phyloP scores from a whole-genome alignment of 2,113 vertebrate species.

The Clarias gariepinus region DNA sequence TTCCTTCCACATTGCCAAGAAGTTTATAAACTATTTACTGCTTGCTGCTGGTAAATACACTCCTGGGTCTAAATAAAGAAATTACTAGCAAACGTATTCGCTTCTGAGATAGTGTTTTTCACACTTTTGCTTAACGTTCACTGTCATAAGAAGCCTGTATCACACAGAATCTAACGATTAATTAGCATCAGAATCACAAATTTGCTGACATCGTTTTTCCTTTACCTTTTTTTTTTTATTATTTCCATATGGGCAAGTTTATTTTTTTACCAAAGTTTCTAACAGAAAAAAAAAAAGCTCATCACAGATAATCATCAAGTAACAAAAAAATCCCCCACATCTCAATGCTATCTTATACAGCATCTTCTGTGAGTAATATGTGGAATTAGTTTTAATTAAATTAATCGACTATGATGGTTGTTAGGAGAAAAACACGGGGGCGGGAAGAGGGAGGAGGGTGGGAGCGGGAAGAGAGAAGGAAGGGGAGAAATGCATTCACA shows the following conservation, averaged over 20 bases:
- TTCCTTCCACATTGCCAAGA: neutral
- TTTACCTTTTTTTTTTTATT: slow-evolving; percentile 44
- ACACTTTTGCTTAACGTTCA: slow-evolving; percentile 3
- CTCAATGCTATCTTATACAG: slow-evolving; percentile 64
- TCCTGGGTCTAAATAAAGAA: neutral
- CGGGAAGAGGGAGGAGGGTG: slow-evolving; percentile 50
- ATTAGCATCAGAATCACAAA: slow-evolving; percentile 59
- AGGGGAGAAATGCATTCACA: slow-evolving; percentile 73
- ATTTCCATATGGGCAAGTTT: slow-evolving; percentile 31
- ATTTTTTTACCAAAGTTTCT: slow-evolving; percentile 24
- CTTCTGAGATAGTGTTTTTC: neutral
- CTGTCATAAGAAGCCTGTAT: slow-evolving; percentile 47
- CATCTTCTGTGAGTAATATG: slow-evolving; percentile 76
- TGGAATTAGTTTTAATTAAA: slow-evolving; percentile 80
- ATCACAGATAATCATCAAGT: slow-evolving; percentile 64
- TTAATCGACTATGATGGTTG: slow-evolving; percentile 76
- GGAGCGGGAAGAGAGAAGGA: slow-evolving; percentile 28
- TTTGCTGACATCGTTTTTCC: slow-evolving; percentile 62
- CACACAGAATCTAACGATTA: slow-evolving; percentile 71
- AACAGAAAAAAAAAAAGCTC: slow-evolving; percentile 53
- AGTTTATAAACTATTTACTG: no score
- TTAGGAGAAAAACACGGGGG: slow-evolving; percentile 62
- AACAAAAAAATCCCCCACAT: slow-evolving; percentile 63
- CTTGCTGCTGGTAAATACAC: neutral
- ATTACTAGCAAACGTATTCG: neutral